Percentiles rank a stretch among this genome's conserved stretches.
Conservation (phyloP, 2,797 vertebrate genomes). For the Enteromius mattozi region DNA sequence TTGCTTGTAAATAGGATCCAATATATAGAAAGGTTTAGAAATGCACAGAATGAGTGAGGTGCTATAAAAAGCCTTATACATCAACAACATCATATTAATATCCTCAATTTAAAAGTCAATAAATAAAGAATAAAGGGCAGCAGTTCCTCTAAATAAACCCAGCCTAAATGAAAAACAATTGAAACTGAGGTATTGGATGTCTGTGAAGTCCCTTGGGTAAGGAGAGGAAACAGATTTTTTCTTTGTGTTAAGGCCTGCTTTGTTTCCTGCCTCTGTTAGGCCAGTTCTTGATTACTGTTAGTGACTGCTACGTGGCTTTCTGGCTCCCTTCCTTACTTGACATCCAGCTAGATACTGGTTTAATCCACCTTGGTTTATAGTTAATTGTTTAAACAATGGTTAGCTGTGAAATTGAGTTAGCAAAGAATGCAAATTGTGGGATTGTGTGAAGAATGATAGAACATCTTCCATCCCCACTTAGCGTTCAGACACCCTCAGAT, state of each 20-base stretch:
- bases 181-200: conserved; percentile 68
- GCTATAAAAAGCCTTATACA: conserved; percentile 64
- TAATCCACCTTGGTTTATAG: conserved; percentile 25
- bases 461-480: conserved; percentile 24
- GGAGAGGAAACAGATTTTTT: conserved; percentile 76
- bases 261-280: conserved; percentile 62
- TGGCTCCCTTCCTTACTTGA: conserved; percentile 31
- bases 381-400: not conserved
- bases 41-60: not conserved
- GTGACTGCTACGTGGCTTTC: conserved; percentile 51
- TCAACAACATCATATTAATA: conserved; percentile 69
- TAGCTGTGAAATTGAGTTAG: not conserved
- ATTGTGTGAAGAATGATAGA: conserved; percentile 18
- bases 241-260: conserved; percentile 60
- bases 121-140: conserved; percentile 57
- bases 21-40: conserved; percentile 44
- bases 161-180: conserved; percentile 58
- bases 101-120: conserved; percentile 74
- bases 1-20: not conserved
- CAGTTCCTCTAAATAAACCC: conserved; percentile 73
- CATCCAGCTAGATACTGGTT: conserved; percentile 30
- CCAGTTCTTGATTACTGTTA: conserved; percentile 48
- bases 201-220: conserved; percentile 61
- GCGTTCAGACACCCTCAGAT: conserved; percentile 28
- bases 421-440: conserved; percentile 1